Percentiles rank a stretch among this genome's conserved stretches.
Evolutionary conservation across 2,113 vertebrate species (phyloP).

Genomic region (Dasyornis broadbenti): DNA sequence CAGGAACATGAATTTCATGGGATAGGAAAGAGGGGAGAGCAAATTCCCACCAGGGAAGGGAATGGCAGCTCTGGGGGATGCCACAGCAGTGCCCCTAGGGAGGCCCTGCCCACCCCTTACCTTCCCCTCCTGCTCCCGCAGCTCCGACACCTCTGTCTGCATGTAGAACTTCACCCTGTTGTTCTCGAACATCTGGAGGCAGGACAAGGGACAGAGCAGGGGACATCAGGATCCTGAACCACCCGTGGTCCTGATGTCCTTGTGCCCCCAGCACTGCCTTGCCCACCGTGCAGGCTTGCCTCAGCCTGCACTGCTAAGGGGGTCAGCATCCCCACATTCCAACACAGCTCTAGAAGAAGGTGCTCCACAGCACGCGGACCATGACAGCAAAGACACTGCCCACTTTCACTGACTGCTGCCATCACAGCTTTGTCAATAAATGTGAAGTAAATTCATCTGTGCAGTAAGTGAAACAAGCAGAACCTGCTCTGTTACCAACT

Average conservation of each 20-base stretch:
- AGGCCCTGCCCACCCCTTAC: slow-evolving; percentile 52
- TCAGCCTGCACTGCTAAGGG: rapidly evolving
- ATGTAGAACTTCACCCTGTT: slow-evolving; percentile 98
- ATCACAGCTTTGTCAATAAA: not conserved
- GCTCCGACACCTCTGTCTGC: slow-evolving; percentile 94
- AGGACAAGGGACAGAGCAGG: not conserved
- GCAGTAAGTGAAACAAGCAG: not conserved
- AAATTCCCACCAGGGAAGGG: not conserved
- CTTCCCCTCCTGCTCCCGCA: slow-evolving; percentile 95
- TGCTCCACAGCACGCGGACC: not conserved
- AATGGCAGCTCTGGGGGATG: not conserved
- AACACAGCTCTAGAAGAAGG: rapidly evolving
- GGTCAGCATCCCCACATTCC: not conserved
- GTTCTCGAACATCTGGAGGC: slow-evolving; percentile 87
- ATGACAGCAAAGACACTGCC: not conserved
- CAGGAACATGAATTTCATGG: not conserved
- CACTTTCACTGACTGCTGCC: not conserved
- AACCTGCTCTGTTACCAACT: not conserved
- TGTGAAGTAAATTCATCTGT: not conserved
- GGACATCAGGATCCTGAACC: not conserved
- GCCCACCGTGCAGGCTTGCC: not conserved
- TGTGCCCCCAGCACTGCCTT: not conserved
- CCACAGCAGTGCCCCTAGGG: rapidly evolving
- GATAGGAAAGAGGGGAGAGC: not conserved
- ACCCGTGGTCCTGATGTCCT: not conserved